Conservation (phyloP, 2,113 vertebrate species). For the Aythya baeri region DNA sequence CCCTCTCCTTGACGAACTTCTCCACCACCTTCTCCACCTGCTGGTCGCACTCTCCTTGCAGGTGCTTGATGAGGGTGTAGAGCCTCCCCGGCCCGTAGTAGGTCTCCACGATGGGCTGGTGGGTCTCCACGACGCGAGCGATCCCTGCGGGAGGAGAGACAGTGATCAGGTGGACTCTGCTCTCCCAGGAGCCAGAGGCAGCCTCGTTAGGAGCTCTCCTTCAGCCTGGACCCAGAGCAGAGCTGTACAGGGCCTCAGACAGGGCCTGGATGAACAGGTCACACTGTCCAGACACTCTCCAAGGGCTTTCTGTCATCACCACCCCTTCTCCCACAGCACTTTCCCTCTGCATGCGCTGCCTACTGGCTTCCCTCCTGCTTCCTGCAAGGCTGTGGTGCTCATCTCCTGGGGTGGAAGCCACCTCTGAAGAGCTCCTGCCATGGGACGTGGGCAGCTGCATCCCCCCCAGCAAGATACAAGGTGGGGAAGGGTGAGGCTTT, state of each 20-base stretch:
- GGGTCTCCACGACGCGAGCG: conserved; percentile 94
- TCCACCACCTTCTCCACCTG: conserved; percentile 95
- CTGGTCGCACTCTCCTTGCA: conserved; percentile 93
- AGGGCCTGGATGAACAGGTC: background rate
- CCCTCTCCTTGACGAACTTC: conserved; percentile 92
- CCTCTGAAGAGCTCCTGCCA: background rate
- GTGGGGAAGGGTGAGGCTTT: background rate
- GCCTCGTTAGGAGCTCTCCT: background rate
- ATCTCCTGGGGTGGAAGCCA: background rate
- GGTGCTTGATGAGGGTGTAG: conserved; percentile 91
- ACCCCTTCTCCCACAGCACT: background rate
- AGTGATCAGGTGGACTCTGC: background rate
- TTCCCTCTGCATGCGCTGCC: background rate
- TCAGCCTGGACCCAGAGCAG: background rate
- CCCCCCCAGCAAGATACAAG: background rate
- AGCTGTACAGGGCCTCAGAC: background rate
- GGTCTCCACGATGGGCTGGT: conserved; percentile 97
- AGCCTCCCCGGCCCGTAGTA: conserved; percentile 95
- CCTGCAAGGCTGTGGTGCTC: background rate
- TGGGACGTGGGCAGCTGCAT: background rate
- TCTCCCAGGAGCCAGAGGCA: background rate
- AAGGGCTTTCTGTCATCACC: background rate
- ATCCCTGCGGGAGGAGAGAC: conserved; percentile 81
- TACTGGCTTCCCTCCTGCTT: background rate
- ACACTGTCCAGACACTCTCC: background rate